These are phyloP conservation scores for Sus scrofa DNA, from an alignment of 2,113 vertebrate genomes.

Conservation along the genomic window T2T-Sscrofa CM000824.6:232991501-232992000, in stretches of 20 bases:
- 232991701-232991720: not conserved
- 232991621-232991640: not conserved
- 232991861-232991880: not conserved
- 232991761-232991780: not conserved
- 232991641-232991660: not conserved
- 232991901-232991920: not conserved
- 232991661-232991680: accelerated
- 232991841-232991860: not conserved
- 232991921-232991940: too few species aligned
- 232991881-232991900: not conserved
- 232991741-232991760: not conserved
- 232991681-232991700: not conserved
- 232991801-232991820: not conserved
- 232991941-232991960: too few species aligned
- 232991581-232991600: not conserved
- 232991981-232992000: too few species aligned
- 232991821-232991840: not conserved
- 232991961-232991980: too few species aligned
- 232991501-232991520: not conserved
- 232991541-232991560: too few species aligned
- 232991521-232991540: not conserved
- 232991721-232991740: accelerated
- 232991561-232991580: not conserved
- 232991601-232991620: not conserved
- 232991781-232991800: not conserved